phyloP scores from a whole-genome alignment of 2,888 invertebrate species.

The Trichacis sp. region DNA sequence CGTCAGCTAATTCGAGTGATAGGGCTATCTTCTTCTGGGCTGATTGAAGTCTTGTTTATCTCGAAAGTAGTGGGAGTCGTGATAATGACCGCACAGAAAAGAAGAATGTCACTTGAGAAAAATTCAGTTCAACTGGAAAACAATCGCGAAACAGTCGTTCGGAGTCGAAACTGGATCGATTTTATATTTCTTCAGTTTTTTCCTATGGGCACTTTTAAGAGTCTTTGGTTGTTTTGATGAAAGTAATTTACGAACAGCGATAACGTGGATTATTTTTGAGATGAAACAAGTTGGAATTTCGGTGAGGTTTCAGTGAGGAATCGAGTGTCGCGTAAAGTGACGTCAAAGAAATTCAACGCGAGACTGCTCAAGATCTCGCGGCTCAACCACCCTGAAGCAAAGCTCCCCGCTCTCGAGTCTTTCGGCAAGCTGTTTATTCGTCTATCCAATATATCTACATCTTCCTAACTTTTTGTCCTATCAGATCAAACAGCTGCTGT shows the following conservation, averaged over 20 bases:
- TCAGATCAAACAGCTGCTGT: constrained; percentile 6
- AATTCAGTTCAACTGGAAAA: background rate
- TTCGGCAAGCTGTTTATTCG: constrained; percentile 7
- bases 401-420: constrained; percentile 17
- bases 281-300: too few relatives aligned
- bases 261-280: too few relatives aligned
- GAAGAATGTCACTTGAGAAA: background rate
- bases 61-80: background rate
- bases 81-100: constrained; percentile 14
- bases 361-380: constrained; percentile 23
- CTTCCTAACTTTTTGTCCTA: constrained; percentile 10
- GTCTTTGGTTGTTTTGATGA: too few relatives aligned
- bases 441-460: constrained; percentile 25
- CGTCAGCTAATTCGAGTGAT: constrained; percentile 21
- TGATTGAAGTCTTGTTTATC: constrained; percentile 24
- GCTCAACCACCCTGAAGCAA: constrained; percentile 32
- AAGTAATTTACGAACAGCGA: too few relatives aligned
- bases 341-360: too few relatives aligned
- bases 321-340: constrained; percentile 5
- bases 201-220: too few relatives aligned
- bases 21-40: constrained; percentile 26
- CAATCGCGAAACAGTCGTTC: too few relatives aligned
- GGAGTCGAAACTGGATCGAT: too few relatives aligned
- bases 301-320: background rate
- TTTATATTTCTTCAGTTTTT: too few relatives aligned